Evolutionary conservation across 2,888 invertebrate genomes (phyloP).

Genomic region (Leptopilina drosophilae): DNA sequence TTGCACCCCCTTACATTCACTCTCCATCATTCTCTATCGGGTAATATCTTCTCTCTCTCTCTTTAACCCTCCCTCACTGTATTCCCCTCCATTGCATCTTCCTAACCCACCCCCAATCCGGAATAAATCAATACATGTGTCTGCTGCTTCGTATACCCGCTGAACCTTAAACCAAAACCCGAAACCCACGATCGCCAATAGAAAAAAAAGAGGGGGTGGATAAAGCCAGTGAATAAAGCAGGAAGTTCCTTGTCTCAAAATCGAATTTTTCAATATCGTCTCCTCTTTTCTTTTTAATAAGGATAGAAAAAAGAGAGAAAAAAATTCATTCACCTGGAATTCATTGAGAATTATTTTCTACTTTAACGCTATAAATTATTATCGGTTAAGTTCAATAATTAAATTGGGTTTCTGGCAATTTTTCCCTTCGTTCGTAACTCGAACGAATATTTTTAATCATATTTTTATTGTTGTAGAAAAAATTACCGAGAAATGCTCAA

Average conservation of each 20-base stretch:
- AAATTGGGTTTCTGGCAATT: too few species aligned
- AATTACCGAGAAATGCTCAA: too few species aligned
- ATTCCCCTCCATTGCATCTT: constrained; percentile 45
- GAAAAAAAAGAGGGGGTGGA: not conserved
- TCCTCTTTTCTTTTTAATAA: not conserved
- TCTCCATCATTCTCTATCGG: constrained; percentile 12
- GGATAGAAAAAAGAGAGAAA: not conserved
- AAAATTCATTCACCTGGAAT: not conserved
- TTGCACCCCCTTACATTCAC: constrained; percentile 45
- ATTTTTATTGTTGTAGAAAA: too few species aligned
- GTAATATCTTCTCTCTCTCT: constrained; percentile 31
- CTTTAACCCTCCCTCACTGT: constrained; percentile 42
- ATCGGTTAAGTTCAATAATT: too few species aligned
- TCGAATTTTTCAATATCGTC: constrained; percentile 7
- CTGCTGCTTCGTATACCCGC: constrained; percentile 71
- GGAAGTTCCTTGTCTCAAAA: not conserved
- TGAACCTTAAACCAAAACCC: constrained; percentile 65
- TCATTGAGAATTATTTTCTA: not conserved
- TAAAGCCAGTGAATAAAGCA: not conserved
- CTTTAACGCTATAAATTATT: not conserved
- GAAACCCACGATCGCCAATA: not conserved
- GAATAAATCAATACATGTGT: constrained; percentile 77
- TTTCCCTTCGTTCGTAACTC: too few species aligned
- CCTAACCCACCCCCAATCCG: constrained; percentile 61
- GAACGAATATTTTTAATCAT: too few species aligned